phyloP scores from a whole-genome alignment of 1,140 invertebrate species.

The Danaus plexippus region DNA sequence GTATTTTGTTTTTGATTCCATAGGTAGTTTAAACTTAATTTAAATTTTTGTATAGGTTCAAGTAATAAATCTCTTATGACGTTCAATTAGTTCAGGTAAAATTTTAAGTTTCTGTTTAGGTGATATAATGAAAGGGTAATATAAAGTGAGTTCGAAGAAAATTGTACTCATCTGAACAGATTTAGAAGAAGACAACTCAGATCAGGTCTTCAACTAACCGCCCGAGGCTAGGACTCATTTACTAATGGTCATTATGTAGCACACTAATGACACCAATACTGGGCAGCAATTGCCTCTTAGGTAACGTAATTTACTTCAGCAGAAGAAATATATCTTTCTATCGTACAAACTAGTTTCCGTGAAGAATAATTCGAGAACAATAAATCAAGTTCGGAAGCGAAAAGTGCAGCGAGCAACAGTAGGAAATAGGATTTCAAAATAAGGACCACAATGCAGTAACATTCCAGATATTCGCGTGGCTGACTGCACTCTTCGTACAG shows the following conservation, averaged over 20 bases:
- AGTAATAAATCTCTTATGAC: too few species aligned
- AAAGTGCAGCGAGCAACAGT: slow-evolving; percentile 20
- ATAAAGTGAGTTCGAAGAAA: background rate
- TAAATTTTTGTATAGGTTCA: too few species aligned
- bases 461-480: slow-evolving; percentile 25
- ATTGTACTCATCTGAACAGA: background rate
- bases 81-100: too few species aligned
- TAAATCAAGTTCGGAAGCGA: slow-evolving; percentile 24
- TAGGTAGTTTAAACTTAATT: too few species aligned
- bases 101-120: background rate
- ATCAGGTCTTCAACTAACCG: slow-evolving; percentile 18
- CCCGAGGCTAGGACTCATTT: slow-evolving; percentile 16
- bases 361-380: slow-evolving; percentile 4
- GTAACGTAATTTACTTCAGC: slow-evolving; percentile 27
- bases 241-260: slow-evolving; percentile 21
- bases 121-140: too few species aligned
- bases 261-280: slow-evolving; percentile 18
- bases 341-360: slow-evolving; percentile 19
- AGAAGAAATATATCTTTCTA: slow-evolving; percentile 31
- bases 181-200: slow-evolving; percentile 15
- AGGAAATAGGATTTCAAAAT: slow-evolving; percentile 12
- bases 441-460: slow-evolving; percentile 19
- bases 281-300: slow-evolving; percentile 22
- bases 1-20: too few species aligned
- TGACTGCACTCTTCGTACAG: too few species aligned